These are phyloP conservation scores for Apolygus lucorum DNA, from an alignment of 1,140 invertebrate species.

Conservation along the genomic window DNA sequence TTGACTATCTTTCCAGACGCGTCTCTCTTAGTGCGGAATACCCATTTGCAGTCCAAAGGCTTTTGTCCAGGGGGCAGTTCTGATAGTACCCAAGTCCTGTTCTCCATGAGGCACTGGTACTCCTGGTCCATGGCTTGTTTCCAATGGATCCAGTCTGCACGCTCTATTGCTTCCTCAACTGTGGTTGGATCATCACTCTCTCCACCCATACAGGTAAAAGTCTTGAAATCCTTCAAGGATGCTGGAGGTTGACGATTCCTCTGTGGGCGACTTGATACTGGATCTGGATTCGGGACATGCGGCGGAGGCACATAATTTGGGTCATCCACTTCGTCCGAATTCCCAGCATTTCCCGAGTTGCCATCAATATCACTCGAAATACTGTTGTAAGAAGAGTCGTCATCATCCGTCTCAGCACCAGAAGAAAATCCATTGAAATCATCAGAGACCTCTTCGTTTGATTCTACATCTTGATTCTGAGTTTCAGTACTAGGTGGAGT, in stretches of 20 bases:
- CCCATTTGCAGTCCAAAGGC: conserved; percentile 38
- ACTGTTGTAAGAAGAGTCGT: too few relatives aligned
- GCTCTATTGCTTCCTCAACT: neutral
- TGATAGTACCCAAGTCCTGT: conserved; percentile 37
- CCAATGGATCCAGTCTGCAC: conserved; percentile 25
- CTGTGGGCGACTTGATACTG: neutral
- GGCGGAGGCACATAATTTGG: neutral
- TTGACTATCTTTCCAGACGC: conserved; percentile 31
- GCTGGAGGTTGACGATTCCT: neutral
- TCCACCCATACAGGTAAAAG: neutral
- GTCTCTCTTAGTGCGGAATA: conserved; percentile 38
- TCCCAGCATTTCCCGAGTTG: neutral
- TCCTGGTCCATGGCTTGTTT: conserved; percentile 22
- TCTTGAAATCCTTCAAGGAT: neutral
- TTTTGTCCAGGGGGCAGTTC: conserved; percentile 35
- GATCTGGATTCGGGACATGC: neutral
- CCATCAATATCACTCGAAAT: neutral
- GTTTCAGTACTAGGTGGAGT: too few relatives aligned
- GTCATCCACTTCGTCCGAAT: neutral
- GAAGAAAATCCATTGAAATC: too few relatives aligned
- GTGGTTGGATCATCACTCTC: neutral
- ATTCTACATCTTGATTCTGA: too few relatives aligned
- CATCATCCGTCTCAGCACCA: too few relatives aligned
- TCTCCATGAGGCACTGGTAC: conserved; percentile 25
- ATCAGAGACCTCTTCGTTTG: too few relatives aligned